These are phyloP conservation scores for Megamerina dolium DNA, from an alignment of 2,888 invertebrate genomes.

Conservation along the genomic window DNA sequence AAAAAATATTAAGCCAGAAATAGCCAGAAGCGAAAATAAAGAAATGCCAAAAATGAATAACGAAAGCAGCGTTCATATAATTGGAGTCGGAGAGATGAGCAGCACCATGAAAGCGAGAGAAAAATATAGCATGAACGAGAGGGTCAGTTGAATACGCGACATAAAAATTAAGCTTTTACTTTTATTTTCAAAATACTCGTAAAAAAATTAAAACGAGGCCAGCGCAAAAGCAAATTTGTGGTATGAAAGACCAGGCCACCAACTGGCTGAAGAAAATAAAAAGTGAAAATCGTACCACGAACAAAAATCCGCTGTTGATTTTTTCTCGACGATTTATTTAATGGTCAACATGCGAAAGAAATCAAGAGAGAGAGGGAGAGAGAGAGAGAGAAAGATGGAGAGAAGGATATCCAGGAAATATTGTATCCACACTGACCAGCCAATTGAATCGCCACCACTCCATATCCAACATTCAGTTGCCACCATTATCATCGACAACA, in stretches of 20 bases:
- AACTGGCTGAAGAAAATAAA: slow-evolving; percentile 1
- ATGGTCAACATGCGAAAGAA: no score
- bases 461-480: no score
- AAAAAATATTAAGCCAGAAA: no score
- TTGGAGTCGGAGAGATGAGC: not conserved
- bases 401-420: not conserved
- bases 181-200: slow-evolving; percentile 12
- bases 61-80: slow-evolving; percentile 10
- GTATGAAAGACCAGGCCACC: no score
- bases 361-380: no score
- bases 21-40: slow-evolving; percentile 14
- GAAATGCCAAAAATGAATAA: slow-evolving; percentile 9
- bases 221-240: no score
- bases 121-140: slow-evolving; percentile 18
- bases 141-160: no score
- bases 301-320: no score
- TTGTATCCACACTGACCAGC: slow-evolving; percentile 1
- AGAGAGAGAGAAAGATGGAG: not conserved
- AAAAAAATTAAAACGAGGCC: slow-evolving; percentile 5
- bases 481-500: no score
- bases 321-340: no score
- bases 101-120: not conserved
- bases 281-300: slow-evolving; percentile 1
- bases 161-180: slow-evolving; percentile 11
- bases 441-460: not conserved